phyloP scores from a whole-genome alignment of 2,888 invertebrate genomes.

The Torymus aiolomorphi region DNA sequence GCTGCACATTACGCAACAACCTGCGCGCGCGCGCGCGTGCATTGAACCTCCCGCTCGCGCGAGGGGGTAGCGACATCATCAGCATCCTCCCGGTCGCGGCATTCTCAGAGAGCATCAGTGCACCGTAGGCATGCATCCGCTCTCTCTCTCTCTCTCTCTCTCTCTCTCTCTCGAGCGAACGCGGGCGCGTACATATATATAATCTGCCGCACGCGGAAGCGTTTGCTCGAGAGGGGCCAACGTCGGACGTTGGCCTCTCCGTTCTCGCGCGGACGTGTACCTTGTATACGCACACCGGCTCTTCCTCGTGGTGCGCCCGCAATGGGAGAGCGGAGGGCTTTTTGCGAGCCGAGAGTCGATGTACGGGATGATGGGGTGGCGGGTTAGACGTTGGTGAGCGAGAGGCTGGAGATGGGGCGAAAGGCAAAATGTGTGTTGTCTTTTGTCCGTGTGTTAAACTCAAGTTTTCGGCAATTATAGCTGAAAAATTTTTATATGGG shows the following conservation, averaged over 20 bases:
- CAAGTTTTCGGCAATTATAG: no score
- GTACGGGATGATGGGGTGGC: no score
- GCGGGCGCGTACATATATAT: background rate
- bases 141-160: background rate
- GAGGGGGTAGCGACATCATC: background rate
- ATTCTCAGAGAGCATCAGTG: background rate
- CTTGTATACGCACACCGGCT: background rate
- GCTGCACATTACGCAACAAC: no score
- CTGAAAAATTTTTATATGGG: no score
- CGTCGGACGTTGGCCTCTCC: constrained; percentile 55
- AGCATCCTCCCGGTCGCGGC: background rate
- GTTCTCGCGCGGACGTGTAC: background rate
- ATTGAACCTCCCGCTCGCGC: background rate
- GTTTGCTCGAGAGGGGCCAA: constrained; percentile 50
- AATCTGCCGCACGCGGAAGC: constrained; percentile 2
- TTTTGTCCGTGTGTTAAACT: no score
- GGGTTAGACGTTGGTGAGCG: no score
- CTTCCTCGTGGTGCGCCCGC: background rate
- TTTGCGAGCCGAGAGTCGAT: no score
- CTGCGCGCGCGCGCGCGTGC: no score
- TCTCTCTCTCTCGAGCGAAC: background rate
- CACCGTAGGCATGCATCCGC: no score
- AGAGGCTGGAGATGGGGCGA: no score
- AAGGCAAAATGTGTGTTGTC: no score
- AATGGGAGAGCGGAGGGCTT: background rate